These are phyloP conservation scores for Plecotus auritus DNA, from an alignment of 2,113 vertebrate genomes.

Conservation along the genomic window DNA sequence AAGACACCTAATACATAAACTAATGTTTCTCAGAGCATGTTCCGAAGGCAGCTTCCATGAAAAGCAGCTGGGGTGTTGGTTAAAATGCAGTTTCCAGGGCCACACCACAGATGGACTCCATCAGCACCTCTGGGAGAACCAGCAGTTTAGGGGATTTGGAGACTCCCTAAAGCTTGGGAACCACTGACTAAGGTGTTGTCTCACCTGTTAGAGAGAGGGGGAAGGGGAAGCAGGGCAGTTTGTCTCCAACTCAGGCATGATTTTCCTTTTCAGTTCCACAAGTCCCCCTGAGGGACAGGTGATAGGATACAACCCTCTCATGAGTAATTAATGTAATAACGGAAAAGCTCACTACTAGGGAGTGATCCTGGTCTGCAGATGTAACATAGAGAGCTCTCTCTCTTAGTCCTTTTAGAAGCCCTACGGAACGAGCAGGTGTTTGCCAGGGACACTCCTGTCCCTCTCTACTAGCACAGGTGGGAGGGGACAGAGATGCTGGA, in stretches of 20 bases:
- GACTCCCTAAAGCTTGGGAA: not conserved
- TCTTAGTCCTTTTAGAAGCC: not conserved
- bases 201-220: not conserved
- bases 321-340: not conserved
- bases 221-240: not conserved
- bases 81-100: not conserved
- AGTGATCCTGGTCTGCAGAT: not conserved
- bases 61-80: not conserved
- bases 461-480: not conserved
- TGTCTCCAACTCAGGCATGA: not conserved
- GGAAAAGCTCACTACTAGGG: not conserved
- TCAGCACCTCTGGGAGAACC: not conserved
- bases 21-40: not conserved
- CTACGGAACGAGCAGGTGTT: not conserved
- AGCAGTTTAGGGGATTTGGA: not conserved
- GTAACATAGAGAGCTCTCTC: not conserved
- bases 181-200: not conserved
- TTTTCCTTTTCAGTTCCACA: not conserved
- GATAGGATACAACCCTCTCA: not conserved
- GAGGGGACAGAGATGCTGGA: not conserved
- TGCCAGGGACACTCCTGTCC: not conserved
- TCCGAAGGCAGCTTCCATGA: not conserved
- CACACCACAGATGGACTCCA: not conserved
- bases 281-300: not conserved
- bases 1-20: not conserved